A percentile compares a stretch with the other conserved stretches of the same genome.
These are phyloP conservation scores for Portunus trituberculatus DNA, from an alignment of 1,140 invertebrate species.

Conservation along the genomic window DNA sequence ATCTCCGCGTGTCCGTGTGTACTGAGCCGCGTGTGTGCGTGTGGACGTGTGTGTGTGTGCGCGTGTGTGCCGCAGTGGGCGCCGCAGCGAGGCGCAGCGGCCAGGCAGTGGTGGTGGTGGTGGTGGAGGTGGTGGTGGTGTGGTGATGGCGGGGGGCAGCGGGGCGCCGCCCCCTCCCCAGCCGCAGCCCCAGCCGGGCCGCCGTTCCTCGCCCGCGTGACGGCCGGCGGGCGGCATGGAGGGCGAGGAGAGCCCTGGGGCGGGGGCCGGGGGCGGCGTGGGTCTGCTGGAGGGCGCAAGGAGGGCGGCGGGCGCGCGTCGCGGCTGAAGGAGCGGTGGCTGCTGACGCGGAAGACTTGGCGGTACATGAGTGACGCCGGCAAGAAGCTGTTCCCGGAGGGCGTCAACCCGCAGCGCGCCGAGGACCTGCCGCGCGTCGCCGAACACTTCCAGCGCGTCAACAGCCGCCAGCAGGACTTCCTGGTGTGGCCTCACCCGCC, in stretches of 20 bases:
- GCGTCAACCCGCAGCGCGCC: conserved; percentile 81
- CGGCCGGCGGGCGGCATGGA: conserved; percentile 51
- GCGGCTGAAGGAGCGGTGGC: conserved; percentile 86
- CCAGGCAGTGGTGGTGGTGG: conserved; percentile 44
- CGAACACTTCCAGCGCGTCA: conserved; percentile 91
- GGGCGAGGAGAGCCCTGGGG: conserved; percentile 44
- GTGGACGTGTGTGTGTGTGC: conserved; percentile 12
- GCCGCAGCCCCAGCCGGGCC: conserved; percentile 22
- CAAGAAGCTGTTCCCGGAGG: conserved; percentile 89
- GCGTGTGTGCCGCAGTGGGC: conserved; percentile 30
- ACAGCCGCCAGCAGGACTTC: conserved; percentile 88
- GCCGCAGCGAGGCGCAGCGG: background rate
- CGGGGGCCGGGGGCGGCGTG: conserved; percentile 40
- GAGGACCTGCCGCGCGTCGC: conserved; percentile 90
- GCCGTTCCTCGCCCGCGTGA: conserved; percentile 57
- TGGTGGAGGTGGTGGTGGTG: conserved; percentile 52
- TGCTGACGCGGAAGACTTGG: conserved; percentile 93
- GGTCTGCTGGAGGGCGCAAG: conserved; percentile 57
- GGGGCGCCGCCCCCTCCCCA: conserved; percentile 55
- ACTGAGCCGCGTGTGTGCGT: background rate
- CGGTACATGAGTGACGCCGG: conserved; percentile 94
- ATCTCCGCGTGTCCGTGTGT: background rate
- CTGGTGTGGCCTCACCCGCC: conserved; percentile 89
- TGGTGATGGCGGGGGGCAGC: conserved; percentile 18
- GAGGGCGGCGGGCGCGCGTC: conserved; percentile 55